Base-by-base conservation (phyloP, 2,113 vertebrate genomes). In the Phaethornis superciliosus region DNA sequence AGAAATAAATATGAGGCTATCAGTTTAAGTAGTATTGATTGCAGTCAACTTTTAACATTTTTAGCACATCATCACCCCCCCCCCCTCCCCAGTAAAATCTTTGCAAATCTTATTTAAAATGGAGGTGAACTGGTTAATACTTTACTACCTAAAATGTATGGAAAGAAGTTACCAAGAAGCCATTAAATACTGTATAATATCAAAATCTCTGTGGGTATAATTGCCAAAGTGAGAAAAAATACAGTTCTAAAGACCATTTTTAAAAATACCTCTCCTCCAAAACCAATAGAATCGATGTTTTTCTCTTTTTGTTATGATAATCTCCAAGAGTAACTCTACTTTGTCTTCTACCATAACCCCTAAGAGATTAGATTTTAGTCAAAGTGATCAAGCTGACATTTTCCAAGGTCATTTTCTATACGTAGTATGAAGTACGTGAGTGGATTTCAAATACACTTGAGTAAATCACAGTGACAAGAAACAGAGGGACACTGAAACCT, bases 361-460 rank as follows among this genome's bases (percentile, higher is more conserved):
- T 89, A 91, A 89, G 97, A 96, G 94, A 96, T 95, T 95, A 95
- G 71, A 92, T 96, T 97, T 97, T 97, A 95, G 96, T 97, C 81
- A 94, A 94, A 95, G 81, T 96, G 94, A 97, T 94, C 93, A 95
- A 95, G 79, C 88, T 97, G 96, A 96, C 97, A 95, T 97, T 97
- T 95, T 96, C 95, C 94, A 96, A 97, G 97, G 96, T 97, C 94
- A 92, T 96, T 96, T 97, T 96, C 94, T 97, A 95, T 97, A 97
- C 88, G 96, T 96, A 95, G 88, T 65, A 17, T 89, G 72, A 89
- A 91, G 47, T 88, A 97, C 88, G 95, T 97, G 97, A 93, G 93
- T 93, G 65, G 94, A 95, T 96, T 97, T 97, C 94, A 93, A 93
- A 97, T 94, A 64, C 76, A 84, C 59, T 91, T 23, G 65, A 95